Conservation (phyloP, 92 coral and sea anemone species). For the Actinernus sp. region DNA sequence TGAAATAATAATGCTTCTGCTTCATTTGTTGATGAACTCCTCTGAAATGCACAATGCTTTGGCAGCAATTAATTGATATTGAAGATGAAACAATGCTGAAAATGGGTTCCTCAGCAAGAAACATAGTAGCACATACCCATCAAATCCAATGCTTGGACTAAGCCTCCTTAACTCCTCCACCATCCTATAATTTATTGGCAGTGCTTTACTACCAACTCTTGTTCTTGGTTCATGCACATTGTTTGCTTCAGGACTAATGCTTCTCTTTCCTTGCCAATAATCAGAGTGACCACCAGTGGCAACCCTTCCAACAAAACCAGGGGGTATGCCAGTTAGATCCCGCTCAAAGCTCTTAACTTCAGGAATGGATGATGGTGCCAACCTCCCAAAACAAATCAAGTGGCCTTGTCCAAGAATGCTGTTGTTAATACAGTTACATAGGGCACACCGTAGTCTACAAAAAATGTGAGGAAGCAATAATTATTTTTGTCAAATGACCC, state of each 20-base stretch:
- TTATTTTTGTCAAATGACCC: background rate
- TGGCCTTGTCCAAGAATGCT: slow-evolving; percentile 93
- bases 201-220: background rate
- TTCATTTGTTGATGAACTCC: too few relatives aligned
- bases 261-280: slow-evolving; percentile 4
- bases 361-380: slow-evolving; percentile 22
- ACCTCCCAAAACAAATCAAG: slow-evolving; percentile 80
- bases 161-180: slow-evolving; percentile 1
- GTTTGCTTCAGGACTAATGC: background rate
- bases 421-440: slow-evolving; percentile 84
- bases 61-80: too few relatives aligned
- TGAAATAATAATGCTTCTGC: too few relatives aligned
- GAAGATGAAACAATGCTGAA: too few relatives aligned
- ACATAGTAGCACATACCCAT: slow-evolving; percentile 17
- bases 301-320: slow-evolving; percentile 6
- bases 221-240: background rate
- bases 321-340: background rate
- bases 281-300: background rate
- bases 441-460: slow-evolving; percentile 79
- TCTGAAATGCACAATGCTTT: too few relatives aligned
- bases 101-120: too few relatives aligned
- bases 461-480: slow-evolving; percentile 9
- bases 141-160: slow-evolving; percentile 8
- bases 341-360: slow-evolving; percentile 6
- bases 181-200: background rate